Percentiles rank a stretch among this genome's conserved stretches.
Conservation (phyloP, 1,140 invertebrate genomes). For the Holotrichia oblita region DNA sequence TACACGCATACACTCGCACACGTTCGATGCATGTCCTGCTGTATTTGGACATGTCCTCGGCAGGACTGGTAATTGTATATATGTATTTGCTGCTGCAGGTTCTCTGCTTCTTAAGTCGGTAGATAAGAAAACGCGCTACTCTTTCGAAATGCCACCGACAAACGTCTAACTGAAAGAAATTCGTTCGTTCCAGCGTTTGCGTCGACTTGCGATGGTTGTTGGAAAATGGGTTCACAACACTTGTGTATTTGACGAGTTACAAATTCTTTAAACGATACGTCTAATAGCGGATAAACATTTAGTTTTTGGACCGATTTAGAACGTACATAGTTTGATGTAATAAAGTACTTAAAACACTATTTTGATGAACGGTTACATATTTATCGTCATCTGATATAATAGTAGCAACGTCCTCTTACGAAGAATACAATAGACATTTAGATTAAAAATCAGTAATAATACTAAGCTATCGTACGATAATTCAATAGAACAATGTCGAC, state of each 20-base stretch:
- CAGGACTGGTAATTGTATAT: slow-evolving; percentile 32
- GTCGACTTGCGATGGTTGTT: neutral
- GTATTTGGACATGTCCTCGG: slow-evolving; percentile 35
- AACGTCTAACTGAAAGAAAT: slow-evolving; percentile 25
- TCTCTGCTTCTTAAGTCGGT: slow-evolving; percentile 15
- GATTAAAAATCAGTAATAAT: no score
- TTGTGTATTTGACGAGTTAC: neutral
- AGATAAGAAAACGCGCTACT: slow-evolving; percentile 23
- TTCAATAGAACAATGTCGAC: no score
- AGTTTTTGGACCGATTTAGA: no score
- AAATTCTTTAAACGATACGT: no score
- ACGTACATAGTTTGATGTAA: no score
- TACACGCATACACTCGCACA: neutral
- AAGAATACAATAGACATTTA: no score
- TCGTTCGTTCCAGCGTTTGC: neutral
- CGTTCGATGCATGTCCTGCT: neutral
- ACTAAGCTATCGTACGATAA: no score
- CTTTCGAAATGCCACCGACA: slow-evolving; percentile 32
- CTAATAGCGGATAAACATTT: no score
- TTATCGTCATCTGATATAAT: no score
- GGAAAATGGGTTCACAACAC: neutral
- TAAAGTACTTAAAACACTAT: no score
- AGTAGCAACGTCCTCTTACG: no score
- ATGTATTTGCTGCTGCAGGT: neutral
- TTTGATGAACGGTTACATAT: no score